Percentiles rank a stretch among this genome's conserved stretches.
Evolutionary conservation across 2,888 invertebrate species (phyloP).

Genomic region (Platerodrilus igneus): DNA sequence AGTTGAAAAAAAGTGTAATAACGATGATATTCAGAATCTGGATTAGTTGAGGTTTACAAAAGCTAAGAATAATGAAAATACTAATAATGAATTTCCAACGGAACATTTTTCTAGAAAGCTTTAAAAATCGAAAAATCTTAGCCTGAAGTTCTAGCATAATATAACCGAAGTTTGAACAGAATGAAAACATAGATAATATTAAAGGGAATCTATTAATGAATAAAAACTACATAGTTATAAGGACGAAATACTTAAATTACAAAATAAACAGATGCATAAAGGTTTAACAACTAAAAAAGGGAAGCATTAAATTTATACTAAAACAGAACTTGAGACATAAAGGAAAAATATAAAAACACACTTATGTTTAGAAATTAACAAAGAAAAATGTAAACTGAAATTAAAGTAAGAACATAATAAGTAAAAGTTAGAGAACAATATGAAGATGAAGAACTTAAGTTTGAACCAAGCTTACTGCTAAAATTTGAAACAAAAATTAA

Average conservation of each 20-base stretch:
- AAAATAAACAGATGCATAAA: constrained; percentile 52
- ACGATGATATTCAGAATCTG: background rate
- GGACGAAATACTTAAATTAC: constrained; percentile 42
- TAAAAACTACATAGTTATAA: constrained; percentile 45
- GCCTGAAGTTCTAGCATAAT: background rate
- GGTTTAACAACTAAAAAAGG: constrained; percentile 46
- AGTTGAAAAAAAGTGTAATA: constrained; percentile 31
- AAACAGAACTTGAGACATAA: constrained; percentile 49
- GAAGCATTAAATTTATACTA: constrained; percentile 39
- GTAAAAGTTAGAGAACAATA: constrained; percentile 41
- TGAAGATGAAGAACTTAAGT: constrained; percentile 33
- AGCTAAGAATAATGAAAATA: constrained; percentile 33
- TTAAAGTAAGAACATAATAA: constrained; percentile 50
- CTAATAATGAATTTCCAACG: too few species aligned
- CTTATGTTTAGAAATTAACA: constrained; percentile 38
- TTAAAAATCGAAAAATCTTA: constrained; percentile 10
- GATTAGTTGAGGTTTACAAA: background rate
- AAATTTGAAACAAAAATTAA: constrained; percentile 41
- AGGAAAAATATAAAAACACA: constrained; percentile 52
- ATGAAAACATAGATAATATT: constrained; percentile 53
- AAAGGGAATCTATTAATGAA: constrained; percentile 55
- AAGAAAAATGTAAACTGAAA: constrained; percentile 43
- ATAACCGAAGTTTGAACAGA: constrained; percentile 42
- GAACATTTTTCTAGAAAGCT: too few species aligned
- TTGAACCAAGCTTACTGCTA: constrained; percentile 43